These are phyloP conservation scores for Vandiemenella viatica DNA, from an alignment of 2,888 invertebrate species.

Conservation along the genomic window DNA sequence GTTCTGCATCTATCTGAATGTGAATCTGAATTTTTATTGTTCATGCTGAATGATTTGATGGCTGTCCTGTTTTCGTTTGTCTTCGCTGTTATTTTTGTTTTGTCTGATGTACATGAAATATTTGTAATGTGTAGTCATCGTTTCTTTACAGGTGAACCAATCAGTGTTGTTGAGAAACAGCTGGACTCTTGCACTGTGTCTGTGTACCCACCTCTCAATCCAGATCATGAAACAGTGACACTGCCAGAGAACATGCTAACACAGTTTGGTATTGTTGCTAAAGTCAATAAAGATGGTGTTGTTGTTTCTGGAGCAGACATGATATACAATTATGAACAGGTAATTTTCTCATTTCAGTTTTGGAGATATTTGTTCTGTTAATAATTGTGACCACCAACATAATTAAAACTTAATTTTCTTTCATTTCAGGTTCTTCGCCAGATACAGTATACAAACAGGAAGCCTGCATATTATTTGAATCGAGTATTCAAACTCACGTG, in stretches of 20 bases:
- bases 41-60: too few relatives aligned
- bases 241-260: conserved; percentile 61
- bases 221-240: conserved; percentile 81
- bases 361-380: too few relatives aligned
- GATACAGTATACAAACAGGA: conserved; percentile 87
- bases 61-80: too few relatives aligned
- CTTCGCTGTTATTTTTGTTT: too few relatives aligned
- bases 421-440: conserved; percentile 42
- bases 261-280: conserved; percentile 61
- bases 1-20: too few relatives aligned
- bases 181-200: conserved; percentile 87
- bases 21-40: too few relatives aligned
- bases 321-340: conserved; percentile 62
- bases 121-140: too few relatives aligned
- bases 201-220: conserved; percentile 87
- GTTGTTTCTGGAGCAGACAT: conserved; percentile 63
- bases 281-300: conserved; percentile 82
- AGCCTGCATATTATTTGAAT: conserved; percentile 89
- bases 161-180: conserved; percentile 40
- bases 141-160: conserved; percentile 22
- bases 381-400: neutral
- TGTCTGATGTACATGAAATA: too few relatives aligned
- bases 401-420: conserved; percentile 4
- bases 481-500: conserved; percentile 91
- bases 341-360: conserved; percentile 23